Evolutionary conservation across 1,140 invertebrate species (phyloP).

Genomic region (Sarcophaga bullata): DNA sequence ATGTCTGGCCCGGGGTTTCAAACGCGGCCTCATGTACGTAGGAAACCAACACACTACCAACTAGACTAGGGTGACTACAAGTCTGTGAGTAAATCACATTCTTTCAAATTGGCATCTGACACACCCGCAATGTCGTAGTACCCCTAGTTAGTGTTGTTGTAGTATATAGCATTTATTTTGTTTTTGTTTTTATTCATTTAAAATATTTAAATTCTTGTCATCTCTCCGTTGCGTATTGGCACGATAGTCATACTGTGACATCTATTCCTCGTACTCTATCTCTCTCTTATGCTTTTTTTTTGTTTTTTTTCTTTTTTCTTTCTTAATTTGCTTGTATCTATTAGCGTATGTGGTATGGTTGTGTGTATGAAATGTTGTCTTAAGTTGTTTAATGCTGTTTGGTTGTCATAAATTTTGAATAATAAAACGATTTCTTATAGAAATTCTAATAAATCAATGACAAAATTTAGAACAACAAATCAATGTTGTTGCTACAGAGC

Average conservation of each 20-base stretch:
- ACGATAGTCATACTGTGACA: not conserved
- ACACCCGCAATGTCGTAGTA: not conserved
- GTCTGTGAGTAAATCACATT: not conserved
- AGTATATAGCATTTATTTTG: not conserved
- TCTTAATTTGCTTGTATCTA: no score
- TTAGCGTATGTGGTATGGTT: not conserved
- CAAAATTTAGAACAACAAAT: conserved; percentile 22
- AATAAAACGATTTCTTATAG: conserved; percentile 21
- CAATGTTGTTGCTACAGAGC: not conserved
- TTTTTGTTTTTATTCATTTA: not conserved
- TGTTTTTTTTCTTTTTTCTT: no score
- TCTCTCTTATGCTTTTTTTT: no score
- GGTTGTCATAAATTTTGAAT: conserved; percentile 21
- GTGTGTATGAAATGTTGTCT: not conserved
- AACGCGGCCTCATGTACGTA: no score
- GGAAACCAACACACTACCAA: no score
- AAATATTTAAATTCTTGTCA: conserved; percentile 24
- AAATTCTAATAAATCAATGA: conserved; percentile 25
- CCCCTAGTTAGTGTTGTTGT: not conserved
- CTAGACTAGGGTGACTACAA: no score
- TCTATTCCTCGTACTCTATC: no score
- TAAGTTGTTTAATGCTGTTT: not conserved
- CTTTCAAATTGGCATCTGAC: not conserved
- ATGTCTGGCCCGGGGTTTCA: no score
- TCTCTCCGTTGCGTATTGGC: conserved; percentile 6